Evolutionary conservation across 2,888 invertebrate species (phyloP), one percentile per base, ranked within the genome.

Genomic region (Sturmia bella): DNA sequence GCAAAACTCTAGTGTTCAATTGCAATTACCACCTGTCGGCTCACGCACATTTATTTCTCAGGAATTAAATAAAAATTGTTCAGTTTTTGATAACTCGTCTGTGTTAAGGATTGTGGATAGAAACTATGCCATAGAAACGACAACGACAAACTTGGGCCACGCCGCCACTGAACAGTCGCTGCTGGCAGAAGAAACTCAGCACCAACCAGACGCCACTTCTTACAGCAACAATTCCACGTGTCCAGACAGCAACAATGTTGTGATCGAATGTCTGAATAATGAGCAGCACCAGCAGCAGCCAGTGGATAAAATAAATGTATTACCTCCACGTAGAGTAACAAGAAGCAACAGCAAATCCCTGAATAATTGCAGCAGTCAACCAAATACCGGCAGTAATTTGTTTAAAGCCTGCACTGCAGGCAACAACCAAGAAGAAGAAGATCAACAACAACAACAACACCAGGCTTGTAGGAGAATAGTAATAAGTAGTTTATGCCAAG

Each of bases 41-140:
- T 41, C 50, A 11, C 57, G 39, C 6, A 48, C 77, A 2, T 32
- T 21, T 32, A 81, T 83, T 59, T 84, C 84, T 0, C 84, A 83
- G 32, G 80, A 80, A 56, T 57, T 84, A n/a, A 70, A 72, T n/a
- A 79, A 43, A 21, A 80, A 84, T 56, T 83, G 78, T 43, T 83
- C 83, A 1, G 48, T 84, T n/a, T 84, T 84, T n/a, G 59, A 84
- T 19, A 83, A 78, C 21, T 43, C 76, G 0, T 66, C 78, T 2
- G 48, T 84, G 9, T 41, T 84, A 21, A 52, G 69, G 19, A 54
- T 76, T 11, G 45, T 48, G 9, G 77, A 81, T 41, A 63, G 69
- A 19, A 69, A 74, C 24, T 74, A 69, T 59, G 32, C 57, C 1
- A 7, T 13, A 37, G 41, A 41, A 13, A 13, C 15, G 50, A 13